These are phyloP conservation scores for Bedellia somnulentella DNA, from an alignment of 2,888 invertebrate genomes.

Conservation along the genomic window DNA sequence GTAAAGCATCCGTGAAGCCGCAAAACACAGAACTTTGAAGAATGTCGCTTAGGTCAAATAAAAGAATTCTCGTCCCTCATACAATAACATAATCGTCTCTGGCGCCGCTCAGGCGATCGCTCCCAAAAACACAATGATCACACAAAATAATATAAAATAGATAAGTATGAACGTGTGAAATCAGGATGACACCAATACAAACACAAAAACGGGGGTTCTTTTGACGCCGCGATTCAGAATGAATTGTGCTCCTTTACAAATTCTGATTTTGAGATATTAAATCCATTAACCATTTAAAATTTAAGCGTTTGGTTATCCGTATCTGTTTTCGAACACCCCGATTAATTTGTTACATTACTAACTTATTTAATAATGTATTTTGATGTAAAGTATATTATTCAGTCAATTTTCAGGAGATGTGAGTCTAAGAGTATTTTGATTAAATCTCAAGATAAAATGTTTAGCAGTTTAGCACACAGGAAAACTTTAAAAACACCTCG, in stretches of 20 bases:
- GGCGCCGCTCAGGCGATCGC: constrained; percentile 45
- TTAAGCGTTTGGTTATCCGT: no score
- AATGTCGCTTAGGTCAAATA: constrained; percentile 49
- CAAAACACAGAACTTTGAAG: constrained; percentile 31
- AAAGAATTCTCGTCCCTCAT: constrained; percentile 45
- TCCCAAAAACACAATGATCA: constrained; percentile 2
- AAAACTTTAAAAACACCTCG: no score
- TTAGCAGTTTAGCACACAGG: no score
- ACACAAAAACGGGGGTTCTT: constrained; percentile 18
- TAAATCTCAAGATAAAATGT: no score
- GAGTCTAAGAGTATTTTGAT: no score
- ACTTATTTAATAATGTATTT: no score
- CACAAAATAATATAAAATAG: constrained; percentile 33
- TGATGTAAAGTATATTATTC: no score
- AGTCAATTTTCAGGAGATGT: no score
- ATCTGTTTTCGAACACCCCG: no score
- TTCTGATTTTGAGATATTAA: no score
- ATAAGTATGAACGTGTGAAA: constrained; percentile 43
- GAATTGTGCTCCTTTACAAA: constrained; percentile 2
- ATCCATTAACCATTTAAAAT: no score
- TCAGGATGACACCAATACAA: constrained; percentile 31
- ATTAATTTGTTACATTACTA: no score
- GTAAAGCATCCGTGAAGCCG: constrained; percentile 25
- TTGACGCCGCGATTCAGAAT: neutral
- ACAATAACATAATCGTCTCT: constrained; percentile 46